These are phyloP conservation scores for Malurus splendens DNA, from an alignment of 2,797 vertebrate genomes.

Conservation along the genomic window DNA sequence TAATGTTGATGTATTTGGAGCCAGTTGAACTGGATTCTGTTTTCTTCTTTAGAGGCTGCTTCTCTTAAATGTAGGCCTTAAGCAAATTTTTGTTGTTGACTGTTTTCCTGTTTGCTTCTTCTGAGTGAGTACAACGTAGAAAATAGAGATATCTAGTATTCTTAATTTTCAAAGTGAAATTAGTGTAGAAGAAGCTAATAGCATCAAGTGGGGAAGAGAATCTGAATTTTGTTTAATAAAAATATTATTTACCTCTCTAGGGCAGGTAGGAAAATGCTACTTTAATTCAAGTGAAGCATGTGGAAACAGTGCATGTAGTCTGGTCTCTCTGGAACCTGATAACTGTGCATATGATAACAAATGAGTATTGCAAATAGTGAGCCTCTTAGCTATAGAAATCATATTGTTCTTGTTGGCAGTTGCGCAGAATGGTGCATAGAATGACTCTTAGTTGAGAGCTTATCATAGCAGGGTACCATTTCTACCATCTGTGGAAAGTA, in stretches of 20 bases:
- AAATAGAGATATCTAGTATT: not conserved
- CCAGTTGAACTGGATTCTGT: not conserved
- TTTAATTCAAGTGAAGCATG: not conserved
- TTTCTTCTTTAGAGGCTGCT: not conserved
- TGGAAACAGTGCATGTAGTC: not conserved
- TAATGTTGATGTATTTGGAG: not conserved
- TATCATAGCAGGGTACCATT: not conserved
- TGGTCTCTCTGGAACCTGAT: not conserved
- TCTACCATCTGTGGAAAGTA: not conserved
- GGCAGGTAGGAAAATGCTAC: not conserved
- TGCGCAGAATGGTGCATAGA: not conserved
- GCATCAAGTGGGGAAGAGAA: not conserved
- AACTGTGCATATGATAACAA: not conserved
- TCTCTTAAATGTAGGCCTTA: not conserved
- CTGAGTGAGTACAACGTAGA: not conserved
- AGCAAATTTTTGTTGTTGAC: not conserved
- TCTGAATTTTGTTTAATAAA: not conserved
- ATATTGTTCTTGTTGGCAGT: not conserved
- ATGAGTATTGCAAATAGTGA: not conserved
- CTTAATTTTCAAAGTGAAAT: not conserved
- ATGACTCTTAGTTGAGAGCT: not conserved
- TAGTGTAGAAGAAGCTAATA: not conserved
- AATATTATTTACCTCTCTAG: not conserved
- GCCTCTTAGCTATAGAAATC: not conserved
- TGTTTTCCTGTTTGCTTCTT: not conserved